Conservation (phyloP, 2,113 vertebrate species). For the Atlantisia rogersi region DNA sequence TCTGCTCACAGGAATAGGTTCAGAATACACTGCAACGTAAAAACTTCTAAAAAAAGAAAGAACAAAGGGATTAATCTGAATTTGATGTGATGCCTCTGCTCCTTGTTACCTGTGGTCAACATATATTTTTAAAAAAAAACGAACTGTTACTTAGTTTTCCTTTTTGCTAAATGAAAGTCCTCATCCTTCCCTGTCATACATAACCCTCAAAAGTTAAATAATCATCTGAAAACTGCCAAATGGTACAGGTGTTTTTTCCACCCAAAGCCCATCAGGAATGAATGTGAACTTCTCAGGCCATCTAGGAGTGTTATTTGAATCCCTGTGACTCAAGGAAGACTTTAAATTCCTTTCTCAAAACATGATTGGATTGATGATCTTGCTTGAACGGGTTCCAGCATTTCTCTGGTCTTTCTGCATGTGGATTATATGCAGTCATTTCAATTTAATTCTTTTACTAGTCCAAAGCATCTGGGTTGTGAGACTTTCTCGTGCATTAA, state of each 20-base stretch:
- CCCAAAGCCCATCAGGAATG: background rate
- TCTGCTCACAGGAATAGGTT: background rate
- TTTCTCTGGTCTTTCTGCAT: background rate
- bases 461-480: background rate
- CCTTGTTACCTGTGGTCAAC: background rate
- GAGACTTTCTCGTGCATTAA: background rate
- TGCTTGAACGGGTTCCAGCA: background rate
- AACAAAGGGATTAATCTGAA: background rate
- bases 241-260: background rate
- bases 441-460: background rate
- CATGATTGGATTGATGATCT: background rate
- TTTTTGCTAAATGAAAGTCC: background rate
- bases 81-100: background rate
- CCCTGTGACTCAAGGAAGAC: background rate
- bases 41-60: background rate
- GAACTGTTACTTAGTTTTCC: background rate
- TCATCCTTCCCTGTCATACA: background rate
- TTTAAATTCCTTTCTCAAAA: background rate
- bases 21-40: background rate
- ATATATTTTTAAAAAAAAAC: rapidly evolving
- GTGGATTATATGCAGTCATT: background rate
- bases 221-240: background rate
- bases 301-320: background rate
- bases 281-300: background rate
- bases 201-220: background rate